phyloP scores from a whole-genome alignment of 2,888 invertebrate species.

The Idaea aversata region DNA sequence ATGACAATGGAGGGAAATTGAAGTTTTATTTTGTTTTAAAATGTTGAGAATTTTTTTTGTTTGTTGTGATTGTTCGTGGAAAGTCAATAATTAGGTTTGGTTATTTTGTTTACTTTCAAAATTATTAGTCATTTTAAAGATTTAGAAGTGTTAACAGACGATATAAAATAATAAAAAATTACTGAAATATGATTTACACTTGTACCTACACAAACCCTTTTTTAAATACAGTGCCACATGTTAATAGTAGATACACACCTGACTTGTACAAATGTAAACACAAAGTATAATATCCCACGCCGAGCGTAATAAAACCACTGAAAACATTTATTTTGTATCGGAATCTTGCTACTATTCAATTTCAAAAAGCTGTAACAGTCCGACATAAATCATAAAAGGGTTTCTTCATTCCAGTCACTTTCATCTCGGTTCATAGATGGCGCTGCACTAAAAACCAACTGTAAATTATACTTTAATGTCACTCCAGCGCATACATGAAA shows the following conservation, averaged over 20 bases:
- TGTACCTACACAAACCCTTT: background rate
- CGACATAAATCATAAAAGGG: conserved; percentile 67
- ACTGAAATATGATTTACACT: background rate
- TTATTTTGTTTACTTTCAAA: too few species aligned
- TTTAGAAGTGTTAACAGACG: too few species aligned
- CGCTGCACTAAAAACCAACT: conserved; percentile 62
- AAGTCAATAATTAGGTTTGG: too few species aligned
- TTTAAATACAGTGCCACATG: background rate
- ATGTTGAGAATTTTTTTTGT: background rate
- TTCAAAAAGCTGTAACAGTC: conserved; percentile 56
- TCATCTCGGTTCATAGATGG: conserved; percentile 70
- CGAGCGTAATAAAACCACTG: conserved; percentile 33
- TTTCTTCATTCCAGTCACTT: conserved; percentile 62
- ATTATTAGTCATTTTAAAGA: too few species aligned
- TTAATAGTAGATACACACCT: conserved; percentile 19
- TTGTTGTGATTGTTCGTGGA: background rate
- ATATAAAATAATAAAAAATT: background rate
- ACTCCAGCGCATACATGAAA: conserved; percentile 73
- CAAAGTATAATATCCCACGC: conserved; percentile 28
- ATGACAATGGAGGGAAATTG: background rate
- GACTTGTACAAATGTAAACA: conserved; percentile 22
- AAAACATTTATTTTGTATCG: conserved; percentile 43
- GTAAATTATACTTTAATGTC: conserved; percentile 77
- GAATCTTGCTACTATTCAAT: conserved; percentile 54
- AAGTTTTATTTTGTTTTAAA: background rate